Conservation (phyloP, 2,797 vertebrate genomes). For the Chlorospingus flavigularis region DNA sequence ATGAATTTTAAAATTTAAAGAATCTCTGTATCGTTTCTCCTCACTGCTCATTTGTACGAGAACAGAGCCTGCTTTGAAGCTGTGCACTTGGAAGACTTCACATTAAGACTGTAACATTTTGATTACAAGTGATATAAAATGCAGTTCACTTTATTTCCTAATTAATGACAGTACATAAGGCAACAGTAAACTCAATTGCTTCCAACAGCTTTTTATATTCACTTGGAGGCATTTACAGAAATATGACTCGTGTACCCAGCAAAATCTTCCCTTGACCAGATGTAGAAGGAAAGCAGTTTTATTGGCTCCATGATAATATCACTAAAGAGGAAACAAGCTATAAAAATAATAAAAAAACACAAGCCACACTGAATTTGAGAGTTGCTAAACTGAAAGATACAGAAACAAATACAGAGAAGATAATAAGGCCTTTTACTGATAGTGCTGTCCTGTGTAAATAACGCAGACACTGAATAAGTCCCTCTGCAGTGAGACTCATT, state of each 20-base stretch:
- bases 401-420: constrained; percentile 54
- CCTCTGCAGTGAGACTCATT: constrained; percentile 37
- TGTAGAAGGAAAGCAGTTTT: constrained; percentile 56
- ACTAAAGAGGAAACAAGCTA: constrained; percentile 59
- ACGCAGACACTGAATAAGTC: neutral
- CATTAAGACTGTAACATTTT: constrained; percentile 40
- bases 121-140: constrained; percentile 63
- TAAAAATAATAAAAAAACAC: constrained; percentile 41
- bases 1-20: neutral
- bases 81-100: neutral
- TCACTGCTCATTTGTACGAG: neutral
- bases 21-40: neutral
- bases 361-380: constrained; percentile 8
- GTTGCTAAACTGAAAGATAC: constrained; percentile 36
- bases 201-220: constrained; percentile 66
- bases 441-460: constrained; percentile 59
- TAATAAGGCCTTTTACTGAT: constrained; percentile 57
- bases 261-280: constrained; percentile 66
- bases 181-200: constrained; percentile 62
- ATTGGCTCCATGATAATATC: constrained; percentile 62
- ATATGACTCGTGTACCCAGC: constrained; percentile 42
- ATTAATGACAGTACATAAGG: constrained; percentile 66
- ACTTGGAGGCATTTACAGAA: constrained; percentile 55
- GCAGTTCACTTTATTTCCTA: constrained; percentile 63
- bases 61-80: neutral